Conservation (phyloP, 1,140 invertebrate genomes). For the Plodia interpunctella region DNA sequence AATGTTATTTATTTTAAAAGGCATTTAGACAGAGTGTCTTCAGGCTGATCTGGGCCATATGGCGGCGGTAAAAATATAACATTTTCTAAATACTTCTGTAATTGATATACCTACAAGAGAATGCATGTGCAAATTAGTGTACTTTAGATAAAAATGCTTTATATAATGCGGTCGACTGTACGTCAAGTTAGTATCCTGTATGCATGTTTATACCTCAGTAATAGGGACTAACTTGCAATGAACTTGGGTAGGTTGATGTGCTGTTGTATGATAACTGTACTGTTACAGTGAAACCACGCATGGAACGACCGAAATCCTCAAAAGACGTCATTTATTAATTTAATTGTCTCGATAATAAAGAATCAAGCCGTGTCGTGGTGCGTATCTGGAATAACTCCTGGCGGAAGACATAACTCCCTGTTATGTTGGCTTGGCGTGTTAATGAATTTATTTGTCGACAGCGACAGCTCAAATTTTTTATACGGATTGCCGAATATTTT, state of each 20-base stretch:
- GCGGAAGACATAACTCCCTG: conserved; percentile 1
- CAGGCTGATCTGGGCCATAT: background rate
- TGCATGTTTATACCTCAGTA: too few relatives aligned
- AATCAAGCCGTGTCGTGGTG: background rate
- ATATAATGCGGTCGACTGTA: too few relatives aligned
- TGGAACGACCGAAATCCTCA: background rate
- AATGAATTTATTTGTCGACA: conserved; percentile 4
- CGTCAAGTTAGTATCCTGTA: too few relatives aligned
- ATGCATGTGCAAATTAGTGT: too few relatives aligned
- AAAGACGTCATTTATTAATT: conserved; percentile 1
- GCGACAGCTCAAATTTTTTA: background rate
- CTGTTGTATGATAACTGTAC: too few relatives aligned
- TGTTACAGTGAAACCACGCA: background rate
- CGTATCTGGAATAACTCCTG: background rate
- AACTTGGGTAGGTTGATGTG: too few relatives aligned
- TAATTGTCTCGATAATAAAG: background rate
- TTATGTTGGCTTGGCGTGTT: background rate
- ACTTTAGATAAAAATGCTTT: too few relatives aligned
- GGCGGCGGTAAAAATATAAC: background rate
- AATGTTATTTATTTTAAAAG: background rate
- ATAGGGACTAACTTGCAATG: too few relatives aligned
- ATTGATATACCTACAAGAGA: too few relatives aligned
- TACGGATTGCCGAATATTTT: background rate
- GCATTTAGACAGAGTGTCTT: background rate
- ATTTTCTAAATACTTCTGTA: too few relatives aligned